phyloP scores from a whole-genome alignment of 2,113 vertebrate genomes.

The Herpetotheres cachinnans region DNA sequence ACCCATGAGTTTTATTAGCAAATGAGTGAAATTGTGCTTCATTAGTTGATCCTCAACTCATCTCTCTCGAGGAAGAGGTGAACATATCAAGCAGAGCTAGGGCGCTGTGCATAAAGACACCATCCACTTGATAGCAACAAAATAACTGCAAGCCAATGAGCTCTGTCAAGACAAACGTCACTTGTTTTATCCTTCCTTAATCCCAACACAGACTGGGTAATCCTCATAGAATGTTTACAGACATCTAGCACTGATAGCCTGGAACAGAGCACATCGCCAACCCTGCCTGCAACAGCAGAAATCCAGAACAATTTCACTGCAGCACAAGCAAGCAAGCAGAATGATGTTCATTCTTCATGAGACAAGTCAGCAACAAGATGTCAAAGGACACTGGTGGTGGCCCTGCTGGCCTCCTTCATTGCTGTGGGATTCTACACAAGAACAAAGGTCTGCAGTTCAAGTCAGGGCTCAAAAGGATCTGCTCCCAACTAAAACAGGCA shows the following conservation, averaged over 20 bases:
- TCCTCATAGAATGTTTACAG: not conserved
- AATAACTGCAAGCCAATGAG: not conserved
- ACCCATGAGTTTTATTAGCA: not conserved
- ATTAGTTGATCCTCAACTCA: not conserved
- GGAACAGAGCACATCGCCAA: not conserved
- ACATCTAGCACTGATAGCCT: not conserved
- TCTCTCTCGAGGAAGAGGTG: not conserved
- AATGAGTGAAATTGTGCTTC: not conserved
- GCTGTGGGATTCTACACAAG: not conserved
- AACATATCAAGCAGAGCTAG: not conserved
- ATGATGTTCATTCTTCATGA: not conserved
- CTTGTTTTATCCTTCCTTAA: not conserved
- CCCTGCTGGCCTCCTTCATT: not conserved
- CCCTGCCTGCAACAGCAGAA: not conserved
- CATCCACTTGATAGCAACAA: not conserved
- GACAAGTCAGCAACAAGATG: not conserved
- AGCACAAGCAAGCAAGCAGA: not conserved
- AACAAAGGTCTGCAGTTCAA: not conserved
- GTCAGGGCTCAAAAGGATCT: not conserved
- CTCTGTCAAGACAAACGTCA: not conserved
- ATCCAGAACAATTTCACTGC: not conserved
- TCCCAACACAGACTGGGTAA: not conserved
- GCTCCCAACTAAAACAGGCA: not conserved
- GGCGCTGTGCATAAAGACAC: not conserved
- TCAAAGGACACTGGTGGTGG: not conserved